Conservation (phyloP, 2,797 vertebrate genomes). For the Lophius americanus region DNA sequence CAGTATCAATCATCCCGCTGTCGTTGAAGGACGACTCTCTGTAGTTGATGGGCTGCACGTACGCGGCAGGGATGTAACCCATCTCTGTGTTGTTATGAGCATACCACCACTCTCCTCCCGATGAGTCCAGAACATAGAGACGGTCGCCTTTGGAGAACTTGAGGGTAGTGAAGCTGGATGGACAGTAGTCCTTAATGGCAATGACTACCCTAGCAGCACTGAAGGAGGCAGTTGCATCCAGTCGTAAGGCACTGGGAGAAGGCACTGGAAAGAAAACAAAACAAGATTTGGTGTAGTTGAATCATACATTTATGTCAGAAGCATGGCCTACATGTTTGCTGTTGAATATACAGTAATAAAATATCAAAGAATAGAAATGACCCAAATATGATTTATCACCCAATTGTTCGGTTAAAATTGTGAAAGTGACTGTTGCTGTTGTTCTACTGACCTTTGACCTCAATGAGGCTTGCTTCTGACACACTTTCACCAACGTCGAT, state of each 20-base stretch:
- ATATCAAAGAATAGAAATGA: too few species aligned
- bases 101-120: conserved; percentile 97
- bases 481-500: conserved; percentile 90
- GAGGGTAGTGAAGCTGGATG: conserved; percentile 94
- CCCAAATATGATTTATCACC: background rate
- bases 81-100: conserved; percentile 98
- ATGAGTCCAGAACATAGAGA: conserved; percentile 93
- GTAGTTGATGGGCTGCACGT: conserved; percentile 89
- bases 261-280: conserved; percentile 80
- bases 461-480: conserved; percentile 86
- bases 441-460: conserved; percentile 89
- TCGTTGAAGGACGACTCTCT: conserved; percentile 90
- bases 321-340: background rate
- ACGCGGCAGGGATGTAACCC: conserved; percentile 96
- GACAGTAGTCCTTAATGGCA: conserved; percentile 96
- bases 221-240: conserved; percentile 86
- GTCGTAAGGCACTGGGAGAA: conserved; percentile 93
- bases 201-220: conserved; percentile 91
- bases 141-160: conserved; percentile 96
- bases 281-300: background rate
- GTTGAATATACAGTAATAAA: too few species aligned
- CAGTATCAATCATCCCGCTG: conserved; percentile 91
- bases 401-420: background rate
- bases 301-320: background rate
- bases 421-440: background rate